A percentile compares a stretch with the other conserved stretches of the same genome.
Conservation (phyloP, 2,113 vertebrate genomes). For the Brachirus orientalis region DNA sequence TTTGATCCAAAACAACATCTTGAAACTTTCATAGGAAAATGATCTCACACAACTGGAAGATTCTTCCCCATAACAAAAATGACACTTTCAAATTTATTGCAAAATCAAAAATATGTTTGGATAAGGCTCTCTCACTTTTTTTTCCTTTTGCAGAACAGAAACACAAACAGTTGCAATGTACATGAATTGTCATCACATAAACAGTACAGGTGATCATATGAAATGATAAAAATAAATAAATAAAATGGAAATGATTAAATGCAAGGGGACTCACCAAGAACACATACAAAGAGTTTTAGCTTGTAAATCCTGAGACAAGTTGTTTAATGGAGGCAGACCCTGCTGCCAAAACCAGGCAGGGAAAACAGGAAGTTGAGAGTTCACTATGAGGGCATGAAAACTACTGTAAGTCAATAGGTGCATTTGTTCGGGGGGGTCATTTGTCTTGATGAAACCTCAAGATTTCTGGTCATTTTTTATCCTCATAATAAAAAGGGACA, state of each 20-base stretch:
- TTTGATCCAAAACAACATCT: conserved; percentile 59
- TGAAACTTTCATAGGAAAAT: conserved; percentile 59
- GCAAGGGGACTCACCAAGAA: conserved; percentile 35
- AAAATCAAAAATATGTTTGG: conserved; percentile 26
- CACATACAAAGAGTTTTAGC: conserved; percentile 38
- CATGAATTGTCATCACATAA: conserved; percentile 6
- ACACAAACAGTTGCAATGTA: conserved; percentile 44
- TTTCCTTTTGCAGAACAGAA: conserved; percentile 51
- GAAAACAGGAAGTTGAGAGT: conserved; percentile 85
- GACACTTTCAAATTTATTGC: conserved; percentile 35
- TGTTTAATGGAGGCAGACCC: conserved; percentile 78
- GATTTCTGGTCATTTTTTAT: conserved; percentile 80
- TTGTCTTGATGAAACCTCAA: conserved; percentile 76
- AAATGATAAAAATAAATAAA: conserved; percentile 12
- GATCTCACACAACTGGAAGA: conserved; percentile 62
- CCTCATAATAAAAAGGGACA: conserved; percentile 82
- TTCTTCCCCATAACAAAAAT: conserved; percentile 44
- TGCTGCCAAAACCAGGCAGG: conserved; percentile 70
- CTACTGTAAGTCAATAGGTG: conserved; percentile 87
- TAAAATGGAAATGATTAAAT: conserved; percentile 14
- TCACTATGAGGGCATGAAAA: conserved; percentile 82
- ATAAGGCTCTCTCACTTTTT: conserved; percentile 8
- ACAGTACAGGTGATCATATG: conserved; percentile 12
- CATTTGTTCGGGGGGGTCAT: conserved; percentile 73
- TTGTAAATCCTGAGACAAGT: conserved; percentile 66